Conservation (phyloP, 2,888 invertebrate genomes). For the Norana najaformis region DNA sequence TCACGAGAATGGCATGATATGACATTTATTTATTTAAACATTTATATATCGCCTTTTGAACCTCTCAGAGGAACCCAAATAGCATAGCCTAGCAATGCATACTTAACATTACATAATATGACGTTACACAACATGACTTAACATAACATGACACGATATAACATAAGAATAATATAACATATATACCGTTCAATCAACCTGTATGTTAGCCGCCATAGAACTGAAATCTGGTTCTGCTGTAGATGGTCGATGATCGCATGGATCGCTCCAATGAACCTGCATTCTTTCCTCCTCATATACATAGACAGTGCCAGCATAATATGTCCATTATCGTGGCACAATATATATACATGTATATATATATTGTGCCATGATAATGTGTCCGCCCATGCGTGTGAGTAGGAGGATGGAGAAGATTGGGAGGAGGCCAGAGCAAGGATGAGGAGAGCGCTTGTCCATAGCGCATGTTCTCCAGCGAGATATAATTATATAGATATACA, state of each 20-base stretch:
- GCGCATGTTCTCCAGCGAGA: neutral
- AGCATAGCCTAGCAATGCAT: no score
- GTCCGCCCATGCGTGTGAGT: slow-evolving; percentile 6
- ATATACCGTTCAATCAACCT: neutral
- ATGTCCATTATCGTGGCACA: no score
- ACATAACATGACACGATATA: neutral
- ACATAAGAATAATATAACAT: neutral
- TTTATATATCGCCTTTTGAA: no score
- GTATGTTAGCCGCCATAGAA: neutral
- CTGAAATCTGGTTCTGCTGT: slow-evolving; percentile 1
- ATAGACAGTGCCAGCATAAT: neutral
- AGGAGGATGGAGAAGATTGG: neutral
- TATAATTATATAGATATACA: neutral
- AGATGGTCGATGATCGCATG: neutral
- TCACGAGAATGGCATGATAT: no score
- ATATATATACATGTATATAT: neutral
- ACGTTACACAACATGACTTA: neutral
- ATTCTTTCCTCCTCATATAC: no score
- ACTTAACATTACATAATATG: no score
- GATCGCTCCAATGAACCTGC: slow-evolving; percentile 13
- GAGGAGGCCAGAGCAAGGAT: neutral
- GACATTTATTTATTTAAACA: no score
- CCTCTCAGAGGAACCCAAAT: no score
- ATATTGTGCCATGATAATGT: neutral
- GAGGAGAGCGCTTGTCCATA: neutral